Base-by-base conservation (phyloP, 2,113 vertebrate genomes). In the Hassar affinis region DNA sequence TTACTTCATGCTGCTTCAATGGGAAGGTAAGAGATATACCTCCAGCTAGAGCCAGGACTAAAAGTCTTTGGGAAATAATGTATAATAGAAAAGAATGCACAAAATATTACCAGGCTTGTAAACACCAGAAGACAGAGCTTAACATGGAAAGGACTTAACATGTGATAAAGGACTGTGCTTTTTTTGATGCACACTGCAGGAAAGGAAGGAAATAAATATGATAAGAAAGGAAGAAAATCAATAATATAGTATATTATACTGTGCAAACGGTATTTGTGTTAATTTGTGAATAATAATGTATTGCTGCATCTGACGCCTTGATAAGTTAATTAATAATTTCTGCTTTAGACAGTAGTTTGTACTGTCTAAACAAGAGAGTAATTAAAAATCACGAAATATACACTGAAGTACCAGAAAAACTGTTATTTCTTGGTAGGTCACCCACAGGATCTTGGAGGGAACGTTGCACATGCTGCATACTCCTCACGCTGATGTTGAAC, bases 1-100 rank as follows among this genome's bases (percentile, higher is more conserved):
- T 81, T 59, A 81, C 68, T 66, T 27, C 22, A 30, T n/a, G 47
- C 59, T 66, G 25, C 78, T 66, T 66, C 9, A 80, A 20, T 64
- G 47, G 27, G n/a, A 51, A 66, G 17, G 59, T 42, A 66, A 14
- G 17, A 11, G 8, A 8, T 38, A 9, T 38, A 6, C 15, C 10
- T 68, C 17, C 11, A 38, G 6, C 9, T 18, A 2, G 17, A 33
- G 61, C 30, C 14, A 64, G 5, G 17, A 35, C 17, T 20, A 66
- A 30, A 30, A 66, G 17, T 30, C 62, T 66, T 35, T 35, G 62
- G 62, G 62, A 35, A 66, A 66, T 33, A 6, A 33, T 33, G 30
- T 17, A 64, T 17, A 64, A 17, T 27, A 64, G 18, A 27, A 51
- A 33, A 27, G 4, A 35, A 76, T 22, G 35, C 18, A 52, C n/a